Evolutionary conservation across 2,113 vertebrate genomes (phyloP).

Genomic region (Cepphus grylle): DNA sequence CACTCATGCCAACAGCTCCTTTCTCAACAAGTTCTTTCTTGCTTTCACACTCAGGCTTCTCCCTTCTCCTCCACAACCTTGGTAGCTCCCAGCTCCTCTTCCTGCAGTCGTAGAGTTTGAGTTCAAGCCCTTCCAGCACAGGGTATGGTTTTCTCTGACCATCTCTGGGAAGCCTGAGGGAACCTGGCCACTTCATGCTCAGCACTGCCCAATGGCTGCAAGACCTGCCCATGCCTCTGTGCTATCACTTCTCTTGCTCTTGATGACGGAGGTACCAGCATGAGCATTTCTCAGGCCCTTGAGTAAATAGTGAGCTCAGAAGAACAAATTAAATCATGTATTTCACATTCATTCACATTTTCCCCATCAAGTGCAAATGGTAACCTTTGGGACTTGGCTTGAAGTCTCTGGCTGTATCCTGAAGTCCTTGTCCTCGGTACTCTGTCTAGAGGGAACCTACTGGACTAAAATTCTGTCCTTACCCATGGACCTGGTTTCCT

Average conservation of each 20-base stretch:
- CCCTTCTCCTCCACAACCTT: not conserved
- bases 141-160: not conserved
- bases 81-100: not conserved
- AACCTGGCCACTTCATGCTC: rapidly evolving
- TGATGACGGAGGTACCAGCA: not conserved
- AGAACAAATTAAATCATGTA: rapidly evolving
- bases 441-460: rapidly evolving
- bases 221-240: not conserved
- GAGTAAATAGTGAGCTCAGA: not conserved
- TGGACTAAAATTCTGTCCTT: not conserved
- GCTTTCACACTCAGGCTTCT: not conserved
- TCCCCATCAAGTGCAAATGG: not conserved
- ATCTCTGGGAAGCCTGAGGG: not conserved
- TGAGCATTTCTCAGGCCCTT: not conserved
- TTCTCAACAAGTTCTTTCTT: not conserved
- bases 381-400: not conserved
- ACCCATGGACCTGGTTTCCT: not conserved
- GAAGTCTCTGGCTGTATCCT: not conserved
- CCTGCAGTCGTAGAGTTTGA: not conserved
- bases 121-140: not conserved
- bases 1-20: not conserved
- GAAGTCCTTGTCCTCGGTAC: not conserved
- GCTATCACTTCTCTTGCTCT: not conserved
- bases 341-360: not conserved
- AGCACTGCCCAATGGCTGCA: rapidly evolving